These are phyloP conservation scores for Tetramorium alpestre DNA, from an alignment of 1,140 invertebrate species.

Conservation along the genomic window DNA sequence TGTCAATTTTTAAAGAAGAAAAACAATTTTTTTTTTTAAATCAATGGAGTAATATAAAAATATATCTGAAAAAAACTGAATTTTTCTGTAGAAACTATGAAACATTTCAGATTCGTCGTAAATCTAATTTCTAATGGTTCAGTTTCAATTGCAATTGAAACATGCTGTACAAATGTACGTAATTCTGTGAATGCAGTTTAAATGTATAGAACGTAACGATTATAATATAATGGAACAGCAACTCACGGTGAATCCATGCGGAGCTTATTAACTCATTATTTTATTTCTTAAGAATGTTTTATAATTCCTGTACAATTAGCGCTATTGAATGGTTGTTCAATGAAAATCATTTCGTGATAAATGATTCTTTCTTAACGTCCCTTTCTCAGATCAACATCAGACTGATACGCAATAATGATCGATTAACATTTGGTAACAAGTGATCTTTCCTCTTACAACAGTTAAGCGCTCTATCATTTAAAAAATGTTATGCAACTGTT, in stretches of 20 bases:
- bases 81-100: not conserved
- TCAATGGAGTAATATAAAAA: not conserved
- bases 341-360: conserved; percentile 34
- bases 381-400: conserved; percentile 17
- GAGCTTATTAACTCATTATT: conserved; percentile 27
- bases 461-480: not conserved
- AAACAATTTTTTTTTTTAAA: too few relatives aligned
- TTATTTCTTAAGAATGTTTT: conserved; percentile 25
- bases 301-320: conserved; percentile 39
- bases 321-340: conserved; percentile 16
- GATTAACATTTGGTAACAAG: conserved; percentile 32
- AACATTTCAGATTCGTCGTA: too few relatives aligned
- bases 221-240: conserved; percentile 11
- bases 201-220: not conserved
- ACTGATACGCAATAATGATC: conserved; percentile 35
- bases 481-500: not conserved
- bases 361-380: conserved; percentile 26
- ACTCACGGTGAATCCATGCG: conserved; percentile 15
- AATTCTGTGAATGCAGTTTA: conserved; percentile 18
- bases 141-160: not conserved
- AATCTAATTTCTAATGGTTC: not conserved
- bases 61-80: not conserved
- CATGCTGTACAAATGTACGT: not conserved
- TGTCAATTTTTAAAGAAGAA: not conserved
- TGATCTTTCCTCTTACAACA: not conserved